Base-by-base conservation (phyloP, 2,797 vertebrate species). In the Lithobates sylvaticus region DNA sequence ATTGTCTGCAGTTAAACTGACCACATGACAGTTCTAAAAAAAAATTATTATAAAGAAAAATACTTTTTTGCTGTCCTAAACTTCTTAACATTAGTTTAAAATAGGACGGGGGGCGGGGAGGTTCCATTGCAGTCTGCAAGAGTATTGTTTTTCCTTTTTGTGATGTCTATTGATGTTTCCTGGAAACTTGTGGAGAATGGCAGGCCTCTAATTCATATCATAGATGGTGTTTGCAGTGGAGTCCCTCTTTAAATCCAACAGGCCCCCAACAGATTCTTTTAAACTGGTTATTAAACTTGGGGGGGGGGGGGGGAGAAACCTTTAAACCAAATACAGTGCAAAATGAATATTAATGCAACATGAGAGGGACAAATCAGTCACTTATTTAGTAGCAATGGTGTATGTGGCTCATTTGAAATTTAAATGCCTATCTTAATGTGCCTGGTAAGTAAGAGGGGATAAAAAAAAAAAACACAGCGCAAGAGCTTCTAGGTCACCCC, bases 291-390 rank as follows among this genome's bases (percentile, higher is more conserved):
- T 91, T 91, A 93, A 89, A 91, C 88, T 86, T 89, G 90, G 88
- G n/a, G n/a, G n/a, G n/a, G n/a, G n/a, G n/a, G n/a, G n/a, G n/a
- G 82, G 82, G 90, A 91, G 88, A 88, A 92, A 90, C 84, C 75
- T 91, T 84, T 87, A 84, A 90, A 88, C 44, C 42, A 86, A 90
- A 90, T 89, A 89, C 76, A 88, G 88, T 61, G 83, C 88, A 90
- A 91, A 90, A 93, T 92, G 91, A 92, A 92, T 93, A 94, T 93
- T 93, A 93, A 94, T 92, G 92, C 87, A 92, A 90, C 88, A 93
- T 67, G 84, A 93, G 89, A 91, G 73, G 89, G 90, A 92, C 76
- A 93, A 92, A 94, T 89, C 90, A 92, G 91, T 89, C 90, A 91
- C 90, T 93, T 93, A 92, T 91, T 90, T 91, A 88, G 94, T 92